A percentile compares a stretch with the other conserved stretches of the same genome.
These are phyloP conservation scores for Mesocentrotus franciscanus DNA, from an alignment of 53 echinoderm and acorn worm genomes.

Conservation along the genomic window DNA sequence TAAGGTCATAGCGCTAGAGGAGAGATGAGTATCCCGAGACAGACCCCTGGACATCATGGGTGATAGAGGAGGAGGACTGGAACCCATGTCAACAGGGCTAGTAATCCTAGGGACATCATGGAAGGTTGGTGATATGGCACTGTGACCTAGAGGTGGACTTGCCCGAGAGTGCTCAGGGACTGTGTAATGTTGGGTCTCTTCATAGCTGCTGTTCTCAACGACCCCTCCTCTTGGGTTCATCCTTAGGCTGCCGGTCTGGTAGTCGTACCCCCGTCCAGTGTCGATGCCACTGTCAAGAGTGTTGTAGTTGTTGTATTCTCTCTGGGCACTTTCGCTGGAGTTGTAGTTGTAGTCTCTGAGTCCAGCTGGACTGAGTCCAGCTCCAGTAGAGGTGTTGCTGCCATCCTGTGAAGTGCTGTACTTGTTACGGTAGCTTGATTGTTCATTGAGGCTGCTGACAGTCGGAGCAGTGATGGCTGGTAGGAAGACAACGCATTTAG, in stretches of 20 bases:
- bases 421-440: constrained; percentile 27
- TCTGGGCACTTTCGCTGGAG: constrained; percentile 14
- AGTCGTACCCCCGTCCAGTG: background rate
- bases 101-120: constrained; percentile 9
- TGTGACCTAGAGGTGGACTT: constrained; percentile 52
- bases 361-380: background rate
- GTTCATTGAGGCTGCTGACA: constrained; percentile 58
- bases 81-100: constrained; percentile 26
- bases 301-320: constrained; percentile 55
- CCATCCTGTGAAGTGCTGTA: constrained; percentile 5
- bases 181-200: constrained; percentile 50
- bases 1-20: constrained; percentile 18
- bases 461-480: constrained; percentile 65
- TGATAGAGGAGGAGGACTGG: constrained; percentile 56
- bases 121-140: constrained; percentile 49
- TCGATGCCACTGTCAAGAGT: constrained; percentile 61
- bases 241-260: constrained; percentile 15
- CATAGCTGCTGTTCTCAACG: constrained; percentile 60
- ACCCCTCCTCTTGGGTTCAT: background rate
- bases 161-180: constrained; percentile 44
- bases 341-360: constrained; percentile 61
- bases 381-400: constrained; percentile 34
- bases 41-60: constrained; percentile 2
- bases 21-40: background rate
- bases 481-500: background rate